Percentiles rank a stretch among this genome's conserved stretches.
These are phyloP conservation scores for Anhinga anhinga DNA, from an alignment of 2,113 vertebrate genomes.

Conservation along the genomic window DNA sequence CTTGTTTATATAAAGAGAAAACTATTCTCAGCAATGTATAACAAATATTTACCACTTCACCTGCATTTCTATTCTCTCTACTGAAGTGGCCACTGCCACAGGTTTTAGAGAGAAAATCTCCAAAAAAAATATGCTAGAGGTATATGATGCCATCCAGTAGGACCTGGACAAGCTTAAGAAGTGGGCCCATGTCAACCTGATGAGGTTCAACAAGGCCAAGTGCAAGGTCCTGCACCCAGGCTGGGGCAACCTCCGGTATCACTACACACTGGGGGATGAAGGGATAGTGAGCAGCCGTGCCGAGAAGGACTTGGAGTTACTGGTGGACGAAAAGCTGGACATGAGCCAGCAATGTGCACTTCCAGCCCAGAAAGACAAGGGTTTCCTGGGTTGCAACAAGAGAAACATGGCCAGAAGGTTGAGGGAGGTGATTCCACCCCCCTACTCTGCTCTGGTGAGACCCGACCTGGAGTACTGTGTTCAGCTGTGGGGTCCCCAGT, in stretches of 20 bases:
- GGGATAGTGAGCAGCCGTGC: neutral
- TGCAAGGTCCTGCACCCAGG: neutral
- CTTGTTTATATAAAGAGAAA: neutral
- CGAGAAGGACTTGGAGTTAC: neutral
- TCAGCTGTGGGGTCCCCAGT: neutral
- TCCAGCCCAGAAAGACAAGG: neutral
- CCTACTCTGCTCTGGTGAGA: neutral
- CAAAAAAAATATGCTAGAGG: neutral
- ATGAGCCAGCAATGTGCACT: neutral
- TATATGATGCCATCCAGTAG: accelerated
- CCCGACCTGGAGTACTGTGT: accelerated
- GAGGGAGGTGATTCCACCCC: neutral
- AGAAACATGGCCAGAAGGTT: accelerated
- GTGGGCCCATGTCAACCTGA: neutral
- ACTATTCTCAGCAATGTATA: neutral
- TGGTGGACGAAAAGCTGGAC: neutral
- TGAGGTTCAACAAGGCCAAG: neutral
- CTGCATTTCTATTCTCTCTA: neutral
- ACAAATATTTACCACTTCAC: neutral
- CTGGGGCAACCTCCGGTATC: neutral
- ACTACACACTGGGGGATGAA: neutral
- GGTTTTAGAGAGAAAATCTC: neutral
- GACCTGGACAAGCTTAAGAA: neutral
- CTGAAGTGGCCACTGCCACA: neutral
- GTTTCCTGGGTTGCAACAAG: neutral